A percentile compares a stretch with the other conserved stretches of the same genome.
phyloP scores from a whole-genome alignment of 2,888 invertebrate genomes.

The Corbicula japonica region DNA sequence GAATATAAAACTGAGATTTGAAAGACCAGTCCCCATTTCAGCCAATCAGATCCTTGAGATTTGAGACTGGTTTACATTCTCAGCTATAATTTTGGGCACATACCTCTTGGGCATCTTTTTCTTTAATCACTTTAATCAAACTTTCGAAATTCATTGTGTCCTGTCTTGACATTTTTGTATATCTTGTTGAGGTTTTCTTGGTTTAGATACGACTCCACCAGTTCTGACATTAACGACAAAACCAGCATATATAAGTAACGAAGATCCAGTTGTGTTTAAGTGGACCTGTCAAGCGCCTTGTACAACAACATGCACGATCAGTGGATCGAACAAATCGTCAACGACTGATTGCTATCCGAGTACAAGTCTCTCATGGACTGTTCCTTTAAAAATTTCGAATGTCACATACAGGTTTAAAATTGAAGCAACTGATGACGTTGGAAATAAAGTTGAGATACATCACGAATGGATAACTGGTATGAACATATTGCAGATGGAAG shows the following conservation, averaged over 20 bases:
- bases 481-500: too few species aligned
- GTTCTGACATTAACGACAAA: not conserved
- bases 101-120: too few species aligned
- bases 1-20: too few species aligned
- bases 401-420: conserved; percentile 12
- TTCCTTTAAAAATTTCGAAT: conserved; percentile 8
- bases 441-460: conserved; percentile 6
- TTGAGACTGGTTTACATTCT: too few species aligned
- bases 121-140: too few species aligned
- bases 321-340: not conserved
- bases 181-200: too few species aligned
- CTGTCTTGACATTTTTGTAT: too few species aligned
- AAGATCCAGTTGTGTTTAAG: not conserved
- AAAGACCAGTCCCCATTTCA: too few species aligned
- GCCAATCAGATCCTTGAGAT: too few species aligned
- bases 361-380: not conserved
- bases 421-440: conserved; percentile 19
- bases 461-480: conserved; percentile 41
- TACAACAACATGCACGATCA: conserved; percentile 2
- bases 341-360: not conserved
- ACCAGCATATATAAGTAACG: conserved; percentile 28
- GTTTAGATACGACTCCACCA: conserved; percentile 45
- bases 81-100: not conserved
- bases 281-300: conserved; percentile 23
- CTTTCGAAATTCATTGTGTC: too few species aligned